Evolutionary conservation across 2,888 invertebrate genomes (phyloP).

Genomic region (Notodonta ziczac): DNA sequence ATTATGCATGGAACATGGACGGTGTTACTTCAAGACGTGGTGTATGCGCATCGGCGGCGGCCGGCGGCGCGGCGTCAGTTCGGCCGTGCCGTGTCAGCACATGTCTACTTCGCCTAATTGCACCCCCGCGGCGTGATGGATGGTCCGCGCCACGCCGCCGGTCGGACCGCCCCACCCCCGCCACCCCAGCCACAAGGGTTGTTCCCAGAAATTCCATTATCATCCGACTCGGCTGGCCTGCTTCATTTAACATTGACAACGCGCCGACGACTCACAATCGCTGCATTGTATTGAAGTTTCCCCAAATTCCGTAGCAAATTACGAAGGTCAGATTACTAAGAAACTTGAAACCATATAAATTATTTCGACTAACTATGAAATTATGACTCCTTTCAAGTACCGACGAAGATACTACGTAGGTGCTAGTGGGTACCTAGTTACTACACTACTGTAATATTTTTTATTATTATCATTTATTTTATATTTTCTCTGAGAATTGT

Average conservation of each 20-base stretch:
- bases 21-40: constrained; percentile 27
- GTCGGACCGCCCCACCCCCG: constrained; percentile 44
- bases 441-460: too few species aligned
- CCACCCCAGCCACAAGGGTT: constrained; percentile 74
- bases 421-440: too few species aligned
- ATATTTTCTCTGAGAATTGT: too few species aligned
- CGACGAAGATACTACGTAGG: too few species aligned
- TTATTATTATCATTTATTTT: too few species aligned
- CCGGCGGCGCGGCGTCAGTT: constrained; percentile 43
- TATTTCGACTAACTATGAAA: too few species aligned
- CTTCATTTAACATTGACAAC: constrained; percentile 71
- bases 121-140: constrained; percentile 78
- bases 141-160: constrained; percentile 51
- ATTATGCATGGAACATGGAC: constrained; percentile 33
- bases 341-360: constrained; percentile 15
- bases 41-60: constrained; percentile 20
- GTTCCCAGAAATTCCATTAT: constrained; percentile 83
- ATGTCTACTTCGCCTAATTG: constrained; percentile 70
- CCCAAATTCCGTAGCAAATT: constrained; percentile 49
- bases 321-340: constrained; percentile 25
- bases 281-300: constrained; percentile 47
- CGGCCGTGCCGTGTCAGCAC: constrained; percentile 77
- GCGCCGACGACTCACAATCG: constrained; percentile 53
- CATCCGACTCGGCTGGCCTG: constrained; percentile 56
- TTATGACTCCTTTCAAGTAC: too few species aligned